These are phyloP conservation scores for Microtus pennsylvanicus DNA, from an alignment of 2,113 vertebrate species.

Conservation along the genomic window DNA sequence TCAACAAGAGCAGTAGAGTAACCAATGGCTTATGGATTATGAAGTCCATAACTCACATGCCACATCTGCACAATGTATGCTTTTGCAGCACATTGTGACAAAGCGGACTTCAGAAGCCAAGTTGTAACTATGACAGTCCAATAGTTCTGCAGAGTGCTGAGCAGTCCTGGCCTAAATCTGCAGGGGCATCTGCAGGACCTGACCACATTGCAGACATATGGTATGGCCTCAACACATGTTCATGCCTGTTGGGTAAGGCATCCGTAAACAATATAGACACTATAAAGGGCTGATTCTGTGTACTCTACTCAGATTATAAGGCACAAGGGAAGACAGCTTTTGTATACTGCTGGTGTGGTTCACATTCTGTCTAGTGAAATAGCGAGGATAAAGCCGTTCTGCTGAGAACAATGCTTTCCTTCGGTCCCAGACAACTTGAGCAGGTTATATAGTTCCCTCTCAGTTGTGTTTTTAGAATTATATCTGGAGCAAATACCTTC, in stretches of 20 bases:
- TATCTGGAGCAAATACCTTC: not conserved
- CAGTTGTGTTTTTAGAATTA: not conserved
- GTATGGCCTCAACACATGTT: accelerated
- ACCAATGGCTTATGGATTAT: not conserved
- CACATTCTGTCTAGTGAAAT: not conserved
- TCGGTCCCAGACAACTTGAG: not conserved
- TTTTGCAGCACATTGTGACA: too few species aligned
- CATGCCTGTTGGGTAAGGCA: not conserved
- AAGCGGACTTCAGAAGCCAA: not conserved
- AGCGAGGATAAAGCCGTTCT: not conserved
- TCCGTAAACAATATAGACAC: not conserved
- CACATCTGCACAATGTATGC: not conserved
- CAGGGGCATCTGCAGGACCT: too few species aligned
- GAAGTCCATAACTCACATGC: not conserved
- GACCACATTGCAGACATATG: not conserved
- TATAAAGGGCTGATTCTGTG: not conserved
- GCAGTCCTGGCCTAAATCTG: not conserved
- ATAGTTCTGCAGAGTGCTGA: too few species aligned
- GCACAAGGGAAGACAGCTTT: accelerated
- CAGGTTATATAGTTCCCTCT: not conserved
- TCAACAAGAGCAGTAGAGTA: not conserved
- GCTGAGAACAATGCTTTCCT: accelerated
- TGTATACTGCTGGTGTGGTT: not conserved
- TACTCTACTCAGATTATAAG: not conserved
- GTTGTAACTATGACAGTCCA: not conserved